A percentile compares a stretch with the other conserved stretches of the same genome.
phyloP scores from a whole-genome alignment of 2,113 vertebrate species.

The Triplophysa dalaica region DNA sequence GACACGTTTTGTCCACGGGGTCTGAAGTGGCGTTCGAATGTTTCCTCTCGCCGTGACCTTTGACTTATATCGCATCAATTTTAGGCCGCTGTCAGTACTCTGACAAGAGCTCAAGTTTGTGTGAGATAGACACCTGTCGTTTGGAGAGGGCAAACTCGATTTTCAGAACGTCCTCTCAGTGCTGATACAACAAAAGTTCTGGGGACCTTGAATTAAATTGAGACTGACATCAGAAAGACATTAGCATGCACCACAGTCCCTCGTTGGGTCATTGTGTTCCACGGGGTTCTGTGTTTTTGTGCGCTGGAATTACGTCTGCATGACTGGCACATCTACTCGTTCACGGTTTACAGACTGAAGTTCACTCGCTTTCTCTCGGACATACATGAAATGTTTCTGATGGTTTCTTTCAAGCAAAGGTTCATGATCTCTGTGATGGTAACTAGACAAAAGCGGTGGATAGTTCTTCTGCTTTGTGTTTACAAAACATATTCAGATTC shows the following conservation, averaged over 20 bases:
- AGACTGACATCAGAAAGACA: constrained; percentile 21
- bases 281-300: constrained; percentile 2
- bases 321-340: constrained; percentile 55
- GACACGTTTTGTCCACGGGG: constrained; percentile 64
- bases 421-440: constrained; percentile 23
- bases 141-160: background rate
- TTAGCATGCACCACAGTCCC: background rate
- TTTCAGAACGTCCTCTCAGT: background rate
- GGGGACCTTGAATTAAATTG: background rate
- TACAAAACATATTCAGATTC: no score
- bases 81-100: constrained; percentile 60
- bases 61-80: constrained; percentile 71
- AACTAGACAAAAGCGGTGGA: background rate
- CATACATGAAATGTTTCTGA: constrained; percentile 62
- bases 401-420: constrained; percentile 43
- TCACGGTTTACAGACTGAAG: constrained; percentile 57
- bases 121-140: constrained; percentile 46
- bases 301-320: constrained; percentile 48
- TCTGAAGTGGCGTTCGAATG: constrained; percentile 59
- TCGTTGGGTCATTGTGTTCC: background rate
- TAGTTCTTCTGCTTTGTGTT: no score
- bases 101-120: constrained; percentile 41
- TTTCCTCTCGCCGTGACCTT: constrained; percentile 71
- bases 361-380: constrained; percentile 62
- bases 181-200: background rate